These are phyloP conservation scores for Triops cancriformis DNA, from an alignment of 1,140 invertebrate species.

Conservation along the genomic window DNA sequence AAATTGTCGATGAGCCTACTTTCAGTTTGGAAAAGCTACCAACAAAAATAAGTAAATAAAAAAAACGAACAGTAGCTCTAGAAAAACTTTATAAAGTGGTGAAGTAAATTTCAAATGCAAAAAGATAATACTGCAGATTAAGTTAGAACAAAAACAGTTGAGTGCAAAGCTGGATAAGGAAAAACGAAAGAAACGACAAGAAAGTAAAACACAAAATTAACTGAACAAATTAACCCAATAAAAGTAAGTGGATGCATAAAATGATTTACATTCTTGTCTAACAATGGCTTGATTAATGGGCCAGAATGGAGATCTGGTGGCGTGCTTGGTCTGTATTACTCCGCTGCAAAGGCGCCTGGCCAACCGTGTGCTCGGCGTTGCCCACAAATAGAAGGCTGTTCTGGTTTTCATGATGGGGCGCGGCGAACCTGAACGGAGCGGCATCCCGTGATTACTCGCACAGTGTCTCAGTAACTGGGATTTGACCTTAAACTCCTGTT, in stretches of 20 bases:
- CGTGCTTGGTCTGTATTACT: conserved; percentile 72
- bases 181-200: too few species aligned
- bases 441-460: conserved; percentile 76
- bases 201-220: too few species aligned
- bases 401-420: conserved; percentile 92
- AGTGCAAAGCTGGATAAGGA: too few species aligned
- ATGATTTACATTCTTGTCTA: conserved; percentile 68
- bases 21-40: too few species aligned
- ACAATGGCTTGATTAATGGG: conserved; percentile 73
- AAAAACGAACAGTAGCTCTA: too few species aligned
- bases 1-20: too few species aligned
- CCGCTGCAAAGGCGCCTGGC: conserved; percentile 74
- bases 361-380: conserved; percentile 75
- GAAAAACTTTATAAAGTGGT: too few species aligned
- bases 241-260: conserved; percentile 12
- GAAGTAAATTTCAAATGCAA: too few species aligned
- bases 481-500: conserved; percentile 79
- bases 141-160: too few species aligned
- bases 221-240: too few species aligned
- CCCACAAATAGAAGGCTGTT: conserved; percentile 84
- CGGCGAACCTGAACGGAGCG: conserved; percentile 60
- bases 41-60: too few species aligned
- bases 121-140: too few species aligned
- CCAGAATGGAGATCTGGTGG: conserved; percentile 76
- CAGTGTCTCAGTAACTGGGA: conserved; percentile 84